Evolutionary conservation across 1,140 invertebrate genomes (phyloP).

Genomic region (Drosophila pruinosa): DNA sequence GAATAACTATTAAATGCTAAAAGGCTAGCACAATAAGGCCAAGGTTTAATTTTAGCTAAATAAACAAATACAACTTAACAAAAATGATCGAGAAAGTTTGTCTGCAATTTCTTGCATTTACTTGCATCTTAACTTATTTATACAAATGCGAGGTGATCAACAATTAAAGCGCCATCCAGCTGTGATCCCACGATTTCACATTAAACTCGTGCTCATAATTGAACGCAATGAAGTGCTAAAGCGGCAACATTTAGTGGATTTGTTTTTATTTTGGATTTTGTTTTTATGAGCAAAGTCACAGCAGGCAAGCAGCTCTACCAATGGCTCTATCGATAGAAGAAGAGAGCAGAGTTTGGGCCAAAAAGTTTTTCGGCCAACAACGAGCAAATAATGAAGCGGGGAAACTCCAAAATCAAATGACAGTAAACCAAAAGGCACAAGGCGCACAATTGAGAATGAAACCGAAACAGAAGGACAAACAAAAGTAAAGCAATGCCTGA

Average conservation of each 20-base stretch:
- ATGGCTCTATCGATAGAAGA: too few species aligned
- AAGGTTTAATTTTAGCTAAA: too few species aligned
- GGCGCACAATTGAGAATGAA: neutral
- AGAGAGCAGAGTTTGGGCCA: neutral
- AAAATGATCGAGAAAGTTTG: too few species aligned
- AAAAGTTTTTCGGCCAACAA: conserved; percentile 33
- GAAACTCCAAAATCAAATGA: conserved; percentile 63
- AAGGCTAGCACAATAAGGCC: too few species aligned
- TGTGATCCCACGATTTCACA: neutral
- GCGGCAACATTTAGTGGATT: conserved; percentile 58
- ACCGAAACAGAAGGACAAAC: neutral
- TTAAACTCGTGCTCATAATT: conserved; percentile 5
- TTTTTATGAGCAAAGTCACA: conserved; percentile 2
- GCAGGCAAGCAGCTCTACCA: neutral
- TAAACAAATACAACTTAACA: too few species aligned
- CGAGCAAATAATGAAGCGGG: conserved; percentile 33
- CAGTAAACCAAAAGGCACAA: conserved; percentile 37
- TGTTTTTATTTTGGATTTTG: neutral
- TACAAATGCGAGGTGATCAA: neutral
- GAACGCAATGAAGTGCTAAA: conserved; percentile 64
- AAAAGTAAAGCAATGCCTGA: neutral
- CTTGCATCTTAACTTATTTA: too few species aligned
- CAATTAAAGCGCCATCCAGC: neutral
- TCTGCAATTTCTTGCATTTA: too few species aligned
- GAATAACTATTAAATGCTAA: neutral